Evolutionary conservation across 2,888 invertebrate species (phyloP).

Genomic region (Dermolepida albohirtum): DNA sequence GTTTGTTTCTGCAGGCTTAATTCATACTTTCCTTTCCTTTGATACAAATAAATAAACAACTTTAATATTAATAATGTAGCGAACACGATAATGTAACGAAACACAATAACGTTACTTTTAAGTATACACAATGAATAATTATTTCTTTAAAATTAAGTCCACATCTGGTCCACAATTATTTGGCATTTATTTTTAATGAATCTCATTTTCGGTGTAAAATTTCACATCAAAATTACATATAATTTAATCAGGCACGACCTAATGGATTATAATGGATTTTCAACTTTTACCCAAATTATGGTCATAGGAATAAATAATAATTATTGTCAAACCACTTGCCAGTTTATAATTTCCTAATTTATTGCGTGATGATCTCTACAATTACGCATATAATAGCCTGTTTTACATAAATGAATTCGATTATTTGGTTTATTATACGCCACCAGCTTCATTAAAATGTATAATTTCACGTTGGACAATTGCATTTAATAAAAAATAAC

Average conservation of each 20-base stretch:
- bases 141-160: too few relatives aligned
- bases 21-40: too few relatives aligned
- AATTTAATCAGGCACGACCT: not conserved
- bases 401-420: constrained; percentile 27
- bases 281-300: constrained; percentile 12
- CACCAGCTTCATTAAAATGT: not conserved
- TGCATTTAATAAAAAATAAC: not conserved
- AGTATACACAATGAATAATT: too few relatives aligned
- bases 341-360: constrained; percentile 22
- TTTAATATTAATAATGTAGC: too few relatives aligned
- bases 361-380: constrained; percentile 29
- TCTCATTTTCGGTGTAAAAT: constrained; percentile 7
- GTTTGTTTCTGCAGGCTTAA: too few relatives aligned
- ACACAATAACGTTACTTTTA: too few relatives aligned
- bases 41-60: too few relatives aligned
- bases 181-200: not conserved
- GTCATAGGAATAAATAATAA: not conserved
- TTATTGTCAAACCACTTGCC: constrained; percentile 2
- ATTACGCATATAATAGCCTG: constrained; percentile 23
- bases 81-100: too few relatives aligned
- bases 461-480: constrained; percentile 10
- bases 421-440: constrained; percentile 6
- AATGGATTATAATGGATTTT: constrained; percentile 22
- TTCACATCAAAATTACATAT: constrained; percentile 15
- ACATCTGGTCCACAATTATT: too few relatives aligned